Evolutionary conservation across 1,140 invertebrate genomes (phyloP).

Genomic region (Diploscapter pachys): DNA sequence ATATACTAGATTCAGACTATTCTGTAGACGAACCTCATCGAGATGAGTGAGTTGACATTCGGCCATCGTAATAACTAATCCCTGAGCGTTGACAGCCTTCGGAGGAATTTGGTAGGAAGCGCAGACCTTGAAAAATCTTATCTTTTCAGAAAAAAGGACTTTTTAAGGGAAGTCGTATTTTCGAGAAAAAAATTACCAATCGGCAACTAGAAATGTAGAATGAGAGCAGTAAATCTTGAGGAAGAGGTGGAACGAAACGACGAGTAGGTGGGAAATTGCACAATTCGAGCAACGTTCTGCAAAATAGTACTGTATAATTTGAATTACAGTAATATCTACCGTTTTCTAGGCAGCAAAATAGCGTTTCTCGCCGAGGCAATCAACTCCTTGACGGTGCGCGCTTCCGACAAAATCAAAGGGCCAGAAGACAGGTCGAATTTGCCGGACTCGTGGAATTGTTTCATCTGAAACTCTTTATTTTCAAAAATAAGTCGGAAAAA

Average conservation of each 20-base stretch:
- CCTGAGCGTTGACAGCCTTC: slow-evolving; percentile 17
- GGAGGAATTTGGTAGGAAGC: slow-evolving; percentile 33
- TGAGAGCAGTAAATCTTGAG: slow-evolving; percentile 51
- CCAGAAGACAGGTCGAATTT: neutral
- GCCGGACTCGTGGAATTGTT: too few species aligned
- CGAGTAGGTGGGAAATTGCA: slow-evolving; percentile 60
- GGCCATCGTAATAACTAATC: slow-evolving; percentile 24
- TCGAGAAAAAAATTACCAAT: slow-evolving; percentile 28
- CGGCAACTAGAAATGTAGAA: slow-evolving; percentile 46
- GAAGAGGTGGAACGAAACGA: slow-evolving; percentile 59
- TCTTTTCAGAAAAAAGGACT: neutral
- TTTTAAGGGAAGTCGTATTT: neutral
- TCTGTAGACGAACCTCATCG: slow-evolving; percentile 21
- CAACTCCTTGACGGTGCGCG: slow-evolving; percentile 11
- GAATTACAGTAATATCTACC: neutral
- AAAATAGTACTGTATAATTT: neutral
- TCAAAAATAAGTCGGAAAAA: too few species aligned
- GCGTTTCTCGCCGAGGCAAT: slow-evolving; percentile 17
- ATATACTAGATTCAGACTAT: neutral
- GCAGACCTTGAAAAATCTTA: slow-evolving; percentile 19
- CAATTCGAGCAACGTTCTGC: slow-evolving; percentile 41
- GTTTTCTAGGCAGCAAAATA: slow-evolving; percentile 24
- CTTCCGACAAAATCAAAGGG: slow-evolving; percentile 10
- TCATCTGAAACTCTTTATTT: too few species aligned
- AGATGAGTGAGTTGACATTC: slow-evolving; percentile 22